A percentile compares a stretch with the other conserved stretches of the same genome.
phyloP scores from a whole-genome alignment of 2,113 vertebrate species.

The Tursiops truncatus region DNA sequence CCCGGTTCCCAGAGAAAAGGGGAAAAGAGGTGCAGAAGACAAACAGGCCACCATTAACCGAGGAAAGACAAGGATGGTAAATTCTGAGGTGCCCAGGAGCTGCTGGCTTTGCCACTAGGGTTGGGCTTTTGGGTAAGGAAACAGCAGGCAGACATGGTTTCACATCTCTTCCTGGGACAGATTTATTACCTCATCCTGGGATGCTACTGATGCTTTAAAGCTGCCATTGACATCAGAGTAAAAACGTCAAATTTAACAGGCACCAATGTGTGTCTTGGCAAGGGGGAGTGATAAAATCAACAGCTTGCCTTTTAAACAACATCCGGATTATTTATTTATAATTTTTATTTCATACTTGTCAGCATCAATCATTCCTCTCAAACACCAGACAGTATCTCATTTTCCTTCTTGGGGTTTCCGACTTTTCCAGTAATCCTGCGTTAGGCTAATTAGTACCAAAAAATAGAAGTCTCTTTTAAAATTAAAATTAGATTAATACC shows the following conservation, averaged over 20 bases:
- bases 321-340: slow-evolving; percentile 48
- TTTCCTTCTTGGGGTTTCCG: slow-evolving; percentile 33
- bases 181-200: slow-evolving; percentile 1
- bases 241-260: slow-evolving; percentile 18
- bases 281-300: slow-evolving; percentile 23
- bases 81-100: background rate
- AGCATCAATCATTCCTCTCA: slow-evolving; percentile 25
- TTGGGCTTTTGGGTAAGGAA: background rate
- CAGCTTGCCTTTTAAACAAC: slow-evolving; percentile 55
- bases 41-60: background rate
- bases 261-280: background rate
- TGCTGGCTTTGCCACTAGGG: background rate
- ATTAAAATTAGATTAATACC: slow-evolving; percentile 42
- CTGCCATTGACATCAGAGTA: slow-evolving; percentile 24
- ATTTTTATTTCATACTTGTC: slow-evolving; percentile 21
- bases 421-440: background rate
- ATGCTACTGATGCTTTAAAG: background rate
- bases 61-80: background rate
- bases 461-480: slow-evolving; percentile 34
- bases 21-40: background rate
- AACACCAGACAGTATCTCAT: background rate
- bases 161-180: background rate
- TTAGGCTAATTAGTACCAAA: background rate
- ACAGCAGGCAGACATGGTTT: background rate
- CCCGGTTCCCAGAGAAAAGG: background rate